Evolutionary conservation across 2,797 vertebrate genomes (phyloP).

Genomic region (Cyprinella venusta): DNA sequence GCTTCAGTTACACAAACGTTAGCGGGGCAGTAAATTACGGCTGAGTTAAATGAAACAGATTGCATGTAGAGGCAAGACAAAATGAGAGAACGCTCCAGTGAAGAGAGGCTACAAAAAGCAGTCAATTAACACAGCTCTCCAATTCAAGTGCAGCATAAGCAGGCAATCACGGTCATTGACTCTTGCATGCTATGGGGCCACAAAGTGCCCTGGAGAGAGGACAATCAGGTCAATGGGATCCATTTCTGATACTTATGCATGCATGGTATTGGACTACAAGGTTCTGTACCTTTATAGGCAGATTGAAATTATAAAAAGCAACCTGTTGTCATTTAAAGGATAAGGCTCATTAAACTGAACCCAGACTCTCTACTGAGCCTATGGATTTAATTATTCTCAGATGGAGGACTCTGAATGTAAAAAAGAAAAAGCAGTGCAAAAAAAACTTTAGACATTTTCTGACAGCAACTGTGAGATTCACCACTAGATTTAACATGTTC

Average conservation of each 20-base stretch:
- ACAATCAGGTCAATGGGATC: conserved; percentile 34
- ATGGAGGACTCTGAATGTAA: neutral
- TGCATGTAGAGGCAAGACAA: conserved; percentile 34
- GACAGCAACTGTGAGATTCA: neutral
- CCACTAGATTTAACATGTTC: neutral
- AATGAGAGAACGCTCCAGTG: conserved; percentile 59
- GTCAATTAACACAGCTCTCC: conserved; percentile 78
- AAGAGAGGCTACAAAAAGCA: conserved; percentile 70
- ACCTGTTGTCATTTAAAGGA: conserved; percentile 15
- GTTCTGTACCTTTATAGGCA: conserved; percentile 26
- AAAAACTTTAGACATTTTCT: neutral
- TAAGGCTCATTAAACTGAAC: neutral
- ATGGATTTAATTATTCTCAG: conserved; percentile 45
- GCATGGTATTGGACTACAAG: neutral
- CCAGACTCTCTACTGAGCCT: conserved; percentile 10
- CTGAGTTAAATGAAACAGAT: conserved; percentile 42
- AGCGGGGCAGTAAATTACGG: conserved; percentile 22
- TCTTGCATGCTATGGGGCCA: conserved; percentile 54
- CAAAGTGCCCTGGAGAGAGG: conserved; percentile 31
- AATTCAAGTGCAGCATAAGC: conserved; percentile 70
- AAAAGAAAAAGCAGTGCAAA: neutral
- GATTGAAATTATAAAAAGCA: conserved; percentile 28
- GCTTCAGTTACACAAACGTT: conserved; percentile 29
- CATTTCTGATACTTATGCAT: conserved; percentile 21
- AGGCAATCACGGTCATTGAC: conserved; percentile 44